Percentiles rank a stretch among this genome's conserved stretches.
These are phyloP conservation scores for Drosophila repletoides DNA, from an alignment of 1,140 invertebrate species.

Conservation along the genomic window DNA sequence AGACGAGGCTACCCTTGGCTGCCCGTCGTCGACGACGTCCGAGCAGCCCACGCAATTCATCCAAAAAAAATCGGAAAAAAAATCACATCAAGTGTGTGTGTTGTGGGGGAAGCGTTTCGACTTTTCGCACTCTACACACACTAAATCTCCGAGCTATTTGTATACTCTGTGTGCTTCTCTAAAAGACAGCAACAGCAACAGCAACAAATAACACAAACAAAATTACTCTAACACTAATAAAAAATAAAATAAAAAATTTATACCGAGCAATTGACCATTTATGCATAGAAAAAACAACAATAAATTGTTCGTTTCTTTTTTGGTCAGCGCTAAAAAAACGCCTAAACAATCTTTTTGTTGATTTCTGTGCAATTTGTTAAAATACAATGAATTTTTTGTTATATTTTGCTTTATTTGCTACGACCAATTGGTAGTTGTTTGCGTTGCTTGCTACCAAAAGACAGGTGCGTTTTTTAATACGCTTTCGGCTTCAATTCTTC, in stretches of 20 bases:
- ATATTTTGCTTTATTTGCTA: background rate
- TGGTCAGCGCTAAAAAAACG: constrained; percentile 42
- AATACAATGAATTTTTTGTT: constrained; percentile 9
- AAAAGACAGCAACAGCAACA: constrained; percentile 16
- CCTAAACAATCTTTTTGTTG: constrained; percentile 59
- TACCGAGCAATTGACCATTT: constrained; percentile 69
- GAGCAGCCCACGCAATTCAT: constrained; percentile 24
- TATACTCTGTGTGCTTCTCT: background rate
- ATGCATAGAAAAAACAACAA: constrained; percentile 48
- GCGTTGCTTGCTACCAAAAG: constrained; percentile 1
- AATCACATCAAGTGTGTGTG: constrained; percentile 18
- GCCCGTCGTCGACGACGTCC: background rate
- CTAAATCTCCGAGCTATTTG: constrained; percentile 12
- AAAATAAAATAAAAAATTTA: constrained; percentile 23
- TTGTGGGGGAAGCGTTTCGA: constrained; percentile 42
- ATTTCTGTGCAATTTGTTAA: constrained; percentile 46
- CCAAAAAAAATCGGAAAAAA: background rate
- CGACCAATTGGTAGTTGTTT: background rate
- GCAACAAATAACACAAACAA: background rate
- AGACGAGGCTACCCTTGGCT: constrained; percentile 25
- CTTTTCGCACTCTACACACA: constrained; percentile 63
- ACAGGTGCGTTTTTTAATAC: constrained; percentile 5
- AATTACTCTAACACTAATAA: constrained; percentile 3
- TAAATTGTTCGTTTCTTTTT: constrained; percentile 43
- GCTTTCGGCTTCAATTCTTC: constrained; percentile 2